These are phyloP conservation scores for Campoplex nolae DNA, from an alignment of 2,888 invertebrate species.

Conservation along the genomic window DNA sequence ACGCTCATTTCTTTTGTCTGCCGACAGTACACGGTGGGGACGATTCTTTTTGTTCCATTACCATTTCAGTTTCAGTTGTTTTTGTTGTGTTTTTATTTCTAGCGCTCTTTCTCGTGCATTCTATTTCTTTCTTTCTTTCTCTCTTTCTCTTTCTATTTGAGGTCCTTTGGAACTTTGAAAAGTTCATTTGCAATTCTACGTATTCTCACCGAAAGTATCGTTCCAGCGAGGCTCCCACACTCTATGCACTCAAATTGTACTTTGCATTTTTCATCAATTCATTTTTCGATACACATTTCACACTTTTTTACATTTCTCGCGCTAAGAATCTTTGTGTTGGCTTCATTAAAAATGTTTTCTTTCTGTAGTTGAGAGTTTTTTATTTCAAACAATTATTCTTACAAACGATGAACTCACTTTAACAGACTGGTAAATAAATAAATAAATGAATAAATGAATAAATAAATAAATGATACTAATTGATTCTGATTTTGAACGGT, in stretches of 20 bases:
- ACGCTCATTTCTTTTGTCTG: constrained; percentile 71
- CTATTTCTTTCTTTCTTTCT: not conserved
- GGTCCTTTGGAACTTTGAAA: constrained; percentile 9
- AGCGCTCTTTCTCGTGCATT: not conserved
- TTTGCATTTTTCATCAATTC: constrained; percentile 49
- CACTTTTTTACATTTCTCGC: constrained; percentile 16
- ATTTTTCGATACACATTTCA: constrained; percentile 29
- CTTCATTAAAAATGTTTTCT: no score
- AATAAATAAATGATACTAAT: no score
- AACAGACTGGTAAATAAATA: no score
- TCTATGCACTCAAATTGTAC: constrained; percentile 27
- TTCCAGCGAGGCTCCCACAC: not conserved
- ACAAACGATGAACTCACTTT: no score
- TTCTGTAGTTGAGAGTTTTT: no score
- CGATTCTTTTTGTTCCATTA: not conserved
- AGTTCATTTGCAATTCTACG: constrained; percentile 56
- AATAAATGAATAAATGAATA: no score
- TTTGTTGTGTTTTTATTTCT: constrained; percentile 3
- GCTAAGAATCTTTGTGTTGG: not conserved
- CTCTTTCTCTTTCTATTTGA: not conserved
- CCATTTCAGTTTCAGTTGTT: not conserved
- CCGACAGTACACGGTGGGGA: not conserved
- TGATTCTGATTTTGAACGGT: no score
- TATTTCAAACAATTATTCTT: no score
- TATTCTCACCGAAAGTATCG: not conserved